phyloP scores from a whole-genome alignment of 2,113 vertebrate genomes.

The Malurus alboscapulatus region DNA sequence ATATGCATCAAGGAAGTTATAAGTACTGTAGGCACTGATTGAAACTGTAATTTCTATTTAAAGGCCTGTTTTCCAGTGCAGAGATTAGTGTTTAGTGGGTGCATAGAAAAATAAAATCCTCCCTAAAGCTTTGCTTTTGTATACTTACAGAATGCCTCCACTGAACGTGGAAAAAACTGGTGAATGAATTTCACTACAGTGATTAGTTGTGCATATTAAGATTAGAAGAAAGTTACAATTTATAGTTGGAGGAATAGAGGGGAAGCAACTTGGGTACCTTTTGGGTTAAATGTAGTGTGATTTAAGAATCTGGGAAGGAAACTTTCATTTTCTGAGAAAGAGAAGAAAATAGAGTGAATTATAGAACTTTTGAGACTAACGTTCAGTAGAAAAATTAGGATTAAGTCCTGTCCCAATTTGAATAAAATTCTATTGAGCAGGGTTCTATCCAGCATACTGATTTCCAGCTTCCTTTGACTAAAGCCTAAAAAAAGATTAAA shows the following conservation, averaged over 20 bases:
- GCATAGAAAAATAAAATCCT: neutral
- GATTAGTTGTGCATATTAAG: neutral
- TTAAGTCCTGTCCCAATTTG: conserved; percentile 32
- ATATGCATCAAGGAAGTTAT: neutral
- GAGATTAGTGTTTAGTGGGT: neutral
- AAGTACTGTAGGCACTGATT: neutral
- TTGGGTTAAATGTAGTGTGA: neutral
- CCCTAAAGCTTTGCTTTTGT: neutral
- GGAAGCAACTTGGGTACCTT: neutral
- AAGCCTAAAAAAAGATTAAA: conserved; percentile 67
- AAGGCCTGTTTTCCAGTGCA: neutral
- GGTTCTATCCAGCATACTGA: conserved; percentile 44
- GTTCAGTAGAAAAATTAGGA: conserved; percentile 5
- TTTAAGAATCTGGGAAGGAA: neutral
- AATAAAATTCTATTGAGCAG: conserved; percentile 39
- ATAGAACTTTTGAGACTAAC: neutral
- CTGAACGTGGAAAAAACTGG: neutral
- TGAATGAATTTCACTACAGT: neutral
- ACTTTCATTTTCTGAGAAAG: neutral
- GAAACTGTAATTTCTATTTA: neutral
- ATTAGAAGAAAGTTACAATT: neutral
- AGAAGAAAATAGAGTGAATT: neutral
- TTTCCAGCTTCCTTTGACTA: conserved; percentile 49
- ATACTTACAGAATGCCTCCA: neutral
- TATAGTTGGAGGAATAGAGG: neutral